Evolutionary conservation across 2,888 invertebrate genomes (phyloP), one percentile per base, ranked within the genome.

Genomic region (Phaedon cochleariae): DNA sequence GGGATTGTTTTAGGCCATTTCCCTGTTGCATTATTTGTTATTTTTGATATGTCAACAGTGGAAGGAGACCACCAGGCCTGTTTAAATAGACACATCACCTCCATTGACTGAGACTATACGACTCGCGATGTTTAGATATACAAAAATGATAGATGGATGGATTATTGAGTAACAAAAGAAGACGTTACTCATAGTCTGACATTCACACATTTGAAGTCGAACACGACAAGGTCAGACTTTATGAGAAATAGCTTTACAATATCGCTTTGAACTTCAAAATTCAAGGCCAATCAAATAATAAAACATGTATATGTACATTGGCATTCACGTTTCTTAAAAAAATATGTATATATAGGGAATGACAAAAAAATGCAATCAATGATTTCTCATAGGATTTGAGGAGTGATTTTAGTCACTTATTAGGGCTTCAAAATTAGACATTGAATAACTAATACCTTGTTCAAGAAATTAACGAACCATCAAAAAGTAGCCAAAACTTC

Each of bases 1-100:
- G 17, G 59, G 60, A 65, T 62, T 60, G 69, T 65, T 69, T 59
- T 49, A 58, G 57, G 58, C 62, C 60, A 41, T 20, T 61, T 53
- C 49, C 58, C 58, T 26, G 22, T 55, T 55, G 34, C 31, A 41
- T 41, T 41, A 41, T 41, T 41, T 41, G 41, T 41, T 41, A 41
- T 41, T 41, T 41, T 41, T 41, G 41, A 41, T 41, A 41, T 12
- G 41, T 41, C 41, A 41, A 41, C 15, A 41, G 41, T 15, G n/a
- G 41, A 41, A 41, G 15, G 41, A 41, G 41, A 41, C 41, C 41
- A 41, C 41, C 41, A 41, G 15, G 41, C 41, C 15, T 12, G 41
- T 41, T 41, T 41, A 41, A 41, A 41, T 41, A 41, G 41, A 41
- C 41, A 41, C 15, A 41, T n/a, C 41, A 41, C n/a, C 41, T 41